Evolutionary conservation across 2,113 vertebrate species (phyloP), one percentile per base, ranked within the genome.

Genomic region (Tricholaema leucomelas): DNA sequence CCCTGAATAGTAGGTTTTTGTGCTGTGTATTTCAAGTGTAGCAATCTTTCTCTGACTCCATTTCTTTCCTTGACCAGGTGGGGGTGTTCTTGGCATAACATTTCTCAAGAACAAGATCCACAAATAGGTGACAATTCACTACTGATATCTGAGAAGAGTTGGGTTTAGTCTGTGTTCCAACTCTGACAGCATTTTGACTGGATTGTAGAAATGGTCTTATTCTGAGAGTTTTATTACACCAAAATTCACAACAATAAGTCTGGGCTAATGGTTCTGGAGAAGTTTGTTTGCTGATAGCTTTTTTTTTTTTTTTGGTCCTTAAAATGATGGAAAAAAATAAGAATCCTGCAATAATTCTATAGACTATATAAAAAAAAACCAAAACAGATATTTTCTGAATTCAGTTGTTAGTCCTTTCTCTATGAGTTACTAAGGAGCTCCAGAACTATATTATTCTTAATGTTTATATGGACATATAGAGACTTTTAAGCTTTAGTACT

Each of bases 21-120:
- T 85, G 59, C 60, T n/a, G 17, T 27, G 0, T 63, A 24, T 67
- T 81, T 86, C 33, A 35, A n/a, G 70, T 48, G 27, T 36, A 16
- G 5, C 20, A 27, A 44, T 74, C 25, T 85, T 59, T 24, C 31
- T 81, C 42, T 90, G 38, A 55, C 56, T 93, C 88, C 38, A 71
- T 95, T 97, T 94, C 94, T 85, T 91, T 81, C 52, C 24, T 81
- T 95, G 72, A 42, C 93, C 94, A 96, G 94, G 63, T 94, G 95
- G 94, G 87, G 94, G 95, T 94, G 95, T 91, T 94, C 92, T 97
- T 95, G 90, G 93, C 93, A 95, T 87, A 91, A 85, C 65, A 87
- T 92, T 96, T 76, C 88, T 95, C 52, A 72, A 79, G 73, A 64
- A 60, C 24, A 50, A 50, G 28, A 38, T 81, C 52, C n/a, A 78